Base-by-base conservation (phyloP, 2,113 vertebrate genomes). In the Hystrix cristata region DNA sequence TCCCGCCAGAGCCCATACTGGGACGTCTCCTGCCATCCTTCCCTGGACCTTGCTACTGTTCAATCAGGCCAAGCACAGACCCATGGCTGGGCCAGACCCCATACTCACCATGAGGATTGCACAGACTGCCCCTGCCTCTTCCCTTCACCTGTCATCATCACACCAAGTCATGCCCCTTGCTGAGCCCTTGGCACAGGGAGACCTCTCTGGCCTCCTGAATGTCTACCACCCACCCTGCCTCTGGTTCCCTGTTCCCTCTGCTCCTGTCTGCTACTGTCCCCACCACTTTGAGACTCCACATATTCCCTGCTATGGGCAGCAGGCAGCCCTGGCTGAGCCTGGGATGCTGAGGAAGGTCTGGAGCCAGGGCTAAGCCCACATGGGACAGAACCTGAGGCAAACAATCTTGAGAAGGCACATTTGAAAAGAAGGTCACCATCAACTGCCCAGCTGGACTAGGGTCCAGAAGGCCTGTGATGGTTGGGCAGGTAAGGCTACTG, bases 231-330 rank as follows among this genome's bases (percentile, higher is more conserved):
- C 4, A 25, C 8, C 8, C 51, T 0, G 0, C 3, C 62, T 80
- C 85, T 60, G 14, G 13, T n/a, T 46, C 85, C 65, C 59, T 34
- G 6, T 31, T 15, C 64, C 27, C 38, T 72, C 81, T 79, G 34
- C 18, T 43, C 38, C 43, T 0, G 9, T 31, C 81, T 51, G 64
- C 21, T 25, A 19, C 34, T 0, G 0, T 59, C 25, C 23, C 86
- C 60, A 86, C 14, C 13, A 31, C 29, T 15, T 10, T 0, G 2
- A 62, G 23, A 51, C 27, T 9, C 2, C 3, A 7, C 3, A 5
- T 2, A 38, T 59, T n/a, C 38, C 21, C 55, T 16, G 43, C 62
- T 23, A 1, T 21, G n/a, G 74, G 82, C 31, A n/a, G 60, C 48
- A 84, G 82, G 51, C 0, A 1, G n/a, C 62, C 81, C 81, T 60